Evolutionary conservation across 2,888 invertebrate species (phyloP).

Genomic region (Sminthurinus aureus): DNA sequence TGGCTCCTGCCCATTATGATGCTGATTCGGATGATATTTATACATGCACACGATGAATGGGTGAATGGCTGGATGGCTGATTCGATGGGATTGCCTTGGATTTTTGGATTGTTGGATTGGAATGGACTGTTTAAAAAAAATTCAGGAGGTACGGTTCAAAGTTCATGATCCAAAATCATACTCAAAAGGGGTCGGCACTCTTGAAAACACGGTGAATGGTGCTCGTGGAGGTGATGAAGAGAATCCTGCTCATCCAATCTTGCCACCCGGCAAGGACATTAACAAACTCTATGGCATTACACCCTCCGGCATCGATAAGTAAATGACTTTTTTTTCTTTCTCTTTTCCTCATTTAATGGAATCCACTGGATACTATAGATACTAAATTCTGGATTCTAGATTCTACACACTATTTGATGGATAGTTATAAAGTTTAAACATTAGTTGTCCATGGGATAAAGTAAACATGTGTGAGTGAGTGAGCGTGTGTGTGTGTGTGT

Average conservation of each 20-base stretch:
- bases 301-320: slow-evolving; percentile 97
- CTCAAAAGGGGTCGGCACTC: slow-evolving; percentile 83
- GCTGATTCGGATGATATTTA: no score
- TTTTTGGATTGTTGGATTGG: no score
- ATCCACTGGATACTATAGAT: not conserved
- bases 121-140: not conserved
- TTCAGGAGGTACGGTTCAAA: slow-evolving; percentile 93
- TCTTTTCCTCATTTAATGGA: not conserved
- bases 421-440: no score
- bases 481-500: not conserved
- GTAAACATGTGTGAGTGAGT: not conserved
- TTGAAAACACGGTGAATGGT: slow-evolving; percentile 91
- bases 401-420: no score
- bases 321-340: slow-evolving; percentile 38
- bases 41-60: no score
- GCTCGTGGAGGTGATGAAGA: slow-evolving; percentile 70
- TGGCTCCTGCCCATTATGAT: not conserved
- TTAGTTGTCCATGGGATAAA: not conserved
- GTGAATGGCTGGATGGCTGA: no score
- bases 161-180: slow-evolving; percentile 93
- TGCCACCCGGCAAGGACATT: slow-evolving; percentile 90
- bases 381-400: no score
- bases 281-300: slow-evolving; percentile 80
- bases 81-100: no score
- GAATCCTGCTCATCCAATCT: slow-evolving; percentile 66